Base-by-base conservation (phyloP, 2,797 vertebrate genomes). In the Chaenodraco wilsoni region DNA sequence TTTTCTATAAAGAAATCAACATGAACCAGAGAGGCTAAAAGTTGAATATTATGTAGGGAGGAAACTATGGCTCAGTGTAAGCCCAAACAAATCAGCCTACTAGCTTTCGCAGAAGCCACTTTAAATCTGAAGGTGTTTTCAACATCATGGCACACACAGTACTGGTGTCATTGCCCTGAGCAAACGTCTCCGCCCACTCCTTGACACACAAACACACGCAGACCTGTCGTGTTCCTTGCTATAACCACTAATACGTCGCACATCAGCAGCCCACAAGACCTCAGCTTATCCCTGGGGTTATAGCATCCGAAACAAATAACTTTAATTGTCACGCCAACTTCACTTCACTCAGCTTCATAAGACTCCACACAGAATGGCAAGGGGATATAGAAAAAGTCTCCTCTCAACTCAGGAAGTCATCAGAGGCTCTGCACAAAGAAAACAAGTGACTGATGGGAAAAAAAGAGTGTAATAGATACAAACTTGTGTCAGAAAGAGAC, bases 401-500 rank as follows among this genome's bases (percentile, higher is more conserved):
- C 58, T 72, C 69, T 84, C 73, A 78, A 84, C 71, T 81, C 73
- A 56, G 23, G 43, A 71, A 83, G 75, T 65, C 78, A 80, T 86
- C 76, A 76, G 72, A 85, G 62, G 54, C 69, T 74, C 59, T 10
- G 69, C 59, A 21, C 19, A 68, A 63, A 80, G 70, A 68, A 73
- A 65, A 67, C 58, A 27, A 80, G 43, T 51, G 73, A 86, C 71
- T 71, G 49, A 89, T 57, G 72, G 46, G 17, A 0, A 41, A 40
- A 16, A 44, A 56, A n/a, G 48, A 82, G 72, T 61, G 74, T 83
- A 81, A 87, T 65, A 88, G 87, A 91, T 88, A 87, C 71, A 83
- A 92, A 90, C 87, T 85, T 84, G 81, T 88, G 88, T 90, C 83
- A 82, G 80, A 84, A 90, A 87, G 69, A 79, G 80, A 88, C 89